A percentile compares a stretch with the other conserved stretches of the same genome.
These are phyloP conservation scores for Choreutis nemorana DNA, from an alignment of 2,888 invertebrate genomes.

Conservation along the genomic window DNA sequence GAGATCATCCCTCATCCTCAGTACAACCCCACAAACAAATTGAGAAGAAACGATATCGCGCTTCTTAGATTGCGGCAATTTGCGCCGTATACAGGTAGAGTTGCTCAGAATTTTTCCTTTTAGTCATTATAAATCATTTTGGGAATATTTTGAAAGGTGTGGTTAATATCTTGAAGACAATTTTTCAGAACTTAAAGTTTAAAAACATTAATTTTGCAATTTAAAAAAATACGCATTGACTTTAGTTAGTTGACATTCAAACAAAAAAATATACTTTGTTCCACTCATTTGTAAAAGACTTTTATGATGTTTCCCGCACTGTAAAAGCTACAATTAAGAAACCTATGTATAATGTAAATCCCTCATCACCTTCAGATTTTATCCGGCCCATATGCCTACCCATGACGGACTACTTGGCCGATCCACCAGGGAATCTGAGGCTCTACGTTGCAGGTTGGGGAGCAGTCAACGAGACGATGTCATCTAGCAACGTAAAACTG, in stretches of 20 bases:
- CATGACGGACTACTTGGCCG: slow-evolving; percentile 18
- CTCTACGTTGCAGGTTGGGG: slow-evolving; percentile 61
- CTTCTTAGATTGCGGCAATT: slow-evolving; percentile 37
- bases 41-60: slow-evolving; percentile 45
- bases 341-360: no score
- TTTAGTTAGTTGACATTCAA: not conserved
- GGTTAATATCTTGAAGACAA: no score
- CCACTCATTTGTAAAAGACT: no score
- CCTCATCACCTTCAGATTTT: slow-evolving; percentile 33
- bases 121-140: no score
- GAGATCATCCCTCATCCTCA: slow-evolving; percentile 38
- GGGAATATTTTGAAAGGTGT: no score
- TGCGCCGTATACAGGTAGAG: slow-evolving; percentile 46
- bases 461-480: slow-evolving; percentile 30
- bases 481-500: slow-evolving; percentile 22
- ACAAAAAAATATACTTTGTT: no score
- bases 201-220: not conserved
- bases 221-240: not conserved
- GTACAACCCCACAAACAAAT: slow-evolving; percentile 25
- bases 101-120: no score
- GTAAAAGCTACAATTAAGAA: no score
- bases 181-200: no score
- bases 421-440: slow-evolving; percentile 12
- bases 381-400: slow-evolving; percentile 47
- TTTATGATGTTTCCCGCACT: no score